Percentiles rank a stretch among this genome's conserved stretches.
phyloP scores from a whole-genome alignment of 2,888 invertebrate species.

The Epirrhoe tristata region DNA sequence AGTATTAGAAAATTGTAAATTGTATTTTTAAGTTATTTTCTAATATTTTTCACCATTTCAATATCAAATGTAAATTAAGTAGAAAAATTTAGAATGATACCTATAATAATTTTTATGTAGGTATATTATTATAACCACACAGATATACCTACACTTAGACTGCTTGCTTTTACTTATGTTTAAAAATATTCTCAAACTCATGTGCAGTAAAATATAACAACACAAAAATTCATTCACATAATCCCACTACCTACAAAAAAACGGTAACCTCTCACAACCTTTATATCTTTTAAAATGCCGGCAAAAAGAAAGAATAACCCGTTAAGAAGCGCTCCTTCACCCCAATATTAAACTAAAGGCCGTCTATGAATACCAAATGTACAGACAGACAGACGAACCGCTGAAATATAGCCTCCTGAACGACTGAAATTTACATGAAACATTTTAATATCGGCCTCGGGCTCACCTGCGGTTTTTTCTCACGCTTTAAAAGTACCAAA shows the following conservation, averaged over 20 bases:
- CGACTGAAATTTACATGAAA: constrained; percentile 84
- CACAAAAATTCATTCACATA: not conserved
- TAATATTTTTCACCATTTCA: too few relatives aligned
- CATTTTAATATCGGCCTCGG: constrained; percentile 80
- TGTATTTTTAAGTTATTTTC: not conserved
- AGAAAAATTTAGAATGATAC: too few relatives aligned
- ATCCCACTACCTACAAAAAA: constrained; percentile 18
- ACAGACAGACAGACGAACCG: constrained; percentile 68
- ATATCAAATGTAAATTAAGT: too few relatives aligned
- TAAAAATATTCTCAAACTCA: not conserved
- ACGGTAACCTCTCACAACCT: constrained; percentile 19
- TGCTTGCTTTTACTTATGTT: too few relatives aligned
- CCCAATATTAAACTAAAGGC: constrained; percentile 76
- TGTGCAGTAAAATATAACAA: not conserved
- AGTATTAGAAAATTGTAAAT: not conserved
- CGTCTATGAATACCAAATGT: constrained; percentile 80
- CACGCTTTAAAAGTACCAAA: constrained; percentile 73
- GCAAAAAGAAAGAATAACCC: constrained; percentile 45
- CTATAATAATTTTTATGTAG: too few relatives aligned
- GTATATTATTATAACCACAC: too few relatives aligned
- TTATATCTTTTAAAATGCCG: constrained; percentile 33
- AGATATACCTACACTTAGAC: too few relatives aligned
- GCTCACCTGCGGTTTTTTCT: constrained; percentile 81
- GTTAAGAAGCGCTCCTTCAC: constrained; percentile 48
- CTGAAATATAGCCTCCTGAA: constrained; percentile 76